Evolutionary conservation across 2,113 vertebrate genomes (phyloP).

Genomic region (Donacobius atricapilla): DNA sequence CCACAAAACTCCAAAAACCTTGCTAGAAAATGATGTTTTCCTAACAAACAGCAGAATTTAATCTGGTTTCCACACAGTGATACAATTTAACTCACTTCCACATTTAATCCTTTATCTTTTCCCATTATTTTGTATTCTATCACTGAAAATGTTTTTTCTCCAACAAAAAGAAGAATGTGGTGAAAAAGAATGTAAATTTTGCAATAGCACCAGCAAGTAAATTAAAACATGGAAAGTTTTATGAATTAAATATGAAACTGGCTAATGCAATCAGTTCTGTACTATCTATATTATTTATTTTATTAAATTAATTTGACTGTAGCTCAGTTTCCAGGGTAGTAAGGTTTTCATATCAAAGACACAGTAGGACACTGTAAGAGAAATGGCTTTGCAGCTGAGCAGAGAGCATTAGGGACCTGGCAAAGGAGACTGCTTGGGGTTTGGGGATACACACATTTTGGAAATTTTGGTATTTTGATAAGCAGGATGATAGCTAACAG

Average conservation of each 20-base stretch:
- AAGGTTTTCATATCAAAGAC: conserved; percentile 20
- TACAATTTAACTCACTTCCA: neutral
- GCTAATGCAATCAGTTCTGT: conserved; percentile 39
- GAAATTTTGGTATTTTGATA: neutral
- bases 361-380: neutral
- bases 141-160: neutral
- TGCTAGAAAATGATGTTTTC: neutral
- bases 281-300: conserved; percentile 46
- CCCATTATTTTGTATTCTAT: neutral
- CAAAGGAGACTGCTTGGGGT: neutral
- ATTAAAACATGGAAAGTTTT: conserved; percentile 43
- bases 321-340: conserved; percentile 1
- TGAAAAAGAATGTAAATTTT: conserved; percentile 28
- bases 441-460: neutral
- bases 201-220: conserved; percentile 19
- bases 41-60: neutral
- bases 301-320: conserved; percentile 46
- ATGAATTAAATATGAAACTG: conserved; percentile 60
- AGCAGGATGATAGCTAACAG: neutral
- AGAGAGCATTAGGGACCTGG: neutral
- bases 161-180: neutral
- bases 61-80: neutral
- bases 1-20: neutral
- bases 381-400: neutral
- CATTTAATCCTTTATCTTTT: neutral